Conservation (phyloP, 2,888 invertebrate genomes). For the Drosophila pseudotalamancana region DNA sequence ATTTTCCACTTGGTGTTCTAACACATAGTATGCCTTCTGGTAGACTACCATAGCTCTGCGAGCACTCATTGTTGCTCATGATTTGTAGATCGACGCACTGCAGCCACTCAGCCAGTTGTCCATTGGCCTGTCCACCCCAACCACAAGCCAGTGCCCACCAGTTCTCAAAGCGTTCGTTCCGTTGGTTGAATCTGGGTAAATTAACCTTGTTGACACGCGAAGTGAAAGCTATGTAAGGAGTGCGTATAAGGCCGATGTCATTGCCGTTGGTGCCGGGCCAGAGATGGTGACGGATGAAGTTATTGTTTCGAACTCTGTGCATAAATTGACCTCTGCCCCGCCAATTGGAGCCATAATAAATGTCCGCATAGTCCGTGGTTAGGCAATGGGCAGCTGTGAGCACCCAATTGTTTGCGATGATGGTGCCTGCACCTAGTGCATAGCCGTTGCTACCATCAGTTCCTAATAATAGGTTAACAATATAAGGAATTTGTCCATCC, state of each 20-base stretch:
- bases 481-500: conserved; percentile 60
- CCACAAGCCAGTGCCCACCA: conserved; percentile 46
- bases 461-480: conserved; percentile 55
- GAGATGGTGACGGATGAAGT: conserved; percentile 6
- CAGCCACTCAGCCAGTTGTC: conserved; percentile 70
- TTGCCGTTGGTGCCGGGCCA: conserved; percentile 39
- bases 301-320: conserved; percentile 32
- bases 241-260: conserved; percentile 70
- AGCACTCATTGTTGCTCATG: conserved; percentile 74
- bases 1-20: conserved; percentile 49
- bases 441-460: conserved; percentile 25
- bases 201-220: conserved; percentile 29
- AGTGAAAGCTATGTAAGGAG: conserved; percentile 46
- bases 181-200: conserved; percentile 41
- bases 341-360: conserved; percentile 54
- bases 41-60: conserved; percentile 78
- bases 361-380: conserved; percentile 49
- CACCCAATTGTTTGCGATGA: conserved; percentile 36
- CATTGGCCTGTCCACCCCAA: conserved; percentile 53
- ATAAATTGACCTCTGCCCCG: conserved; percentile 23
- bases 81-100: conserved; percentile 60
- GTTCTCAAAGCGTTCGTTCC: conserved; percentile 35
- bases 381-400: conserved; percentile 49
- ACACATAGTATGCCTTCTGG: conserved; percentile 34
- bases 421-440: conserved; percentile 48